These are phyloP conservation scores for Buathra laborator DNA, from an alignment of 2,888 invertebrate genomes.

Conservation along the genomic window DNA sequence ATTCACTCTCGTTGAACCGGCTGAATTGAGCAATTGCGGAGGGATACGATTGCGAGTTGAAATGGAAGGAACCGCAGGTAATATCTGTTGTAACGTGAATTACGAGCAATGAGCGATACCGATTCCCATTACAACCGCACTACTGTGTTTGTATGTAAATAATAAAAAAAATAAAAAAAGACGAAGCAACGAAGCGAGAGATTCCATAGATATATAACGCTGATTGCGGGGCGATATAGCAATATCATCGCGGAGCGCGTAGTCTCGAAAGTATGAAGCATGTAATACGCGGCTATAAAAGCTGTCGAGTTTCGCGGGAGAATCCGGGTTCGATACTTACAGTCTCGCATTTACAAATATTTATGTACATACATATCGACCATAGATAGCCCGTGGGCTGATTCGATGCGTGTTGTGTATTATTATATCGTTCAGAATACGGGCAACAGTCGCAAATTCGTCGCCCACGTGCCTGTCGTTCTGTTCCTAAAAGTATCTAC, in stretches of 20 bases:
- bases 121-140: neutral
- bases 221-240: conserved; percentile 7
- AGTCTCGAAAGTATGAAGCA: conserved; percentile 15
- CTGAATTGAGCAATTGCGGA: conserved; percentile 20
- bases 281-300: conserved; percentile 40
- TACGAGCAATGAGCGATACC: neutral
- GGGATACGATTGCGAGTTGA: conserved; percentile 23
- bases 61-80: conserved; percentile 32
- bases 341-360: conserved; percentile 24
- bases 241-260: conserved; percentile 29
- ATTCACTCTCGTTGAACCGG: conserved; percentile 35
- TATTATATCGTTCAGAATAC: conserved; percentile 50
- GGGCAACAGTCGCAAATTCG: conserved; percentile 16
- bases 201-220: conserved; percentile 3
- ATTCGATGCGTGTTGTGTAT: conserved; percentile 17
- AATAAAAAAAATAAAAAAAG: neutral
- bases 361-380: conserved; percentile 1
- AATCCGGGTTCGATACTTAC: conserved; percentile 41
- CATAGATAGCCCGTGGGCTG: neutral
- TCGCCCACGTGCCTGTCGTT: conserved; percentile 36
- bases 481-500: neutral
- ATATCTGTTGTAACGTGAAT: conserved; percentile 45
- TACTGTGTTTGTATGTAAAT: neutral
- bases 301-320: conserved; percentile 33
- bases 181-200: neutral